Evolutionary conservation across 2,797 vertebrate genomes (phyloP), one percentile per base, ranked within the genome.

Genomic region (Periophthalmus magnuspinnatus): DNA sequence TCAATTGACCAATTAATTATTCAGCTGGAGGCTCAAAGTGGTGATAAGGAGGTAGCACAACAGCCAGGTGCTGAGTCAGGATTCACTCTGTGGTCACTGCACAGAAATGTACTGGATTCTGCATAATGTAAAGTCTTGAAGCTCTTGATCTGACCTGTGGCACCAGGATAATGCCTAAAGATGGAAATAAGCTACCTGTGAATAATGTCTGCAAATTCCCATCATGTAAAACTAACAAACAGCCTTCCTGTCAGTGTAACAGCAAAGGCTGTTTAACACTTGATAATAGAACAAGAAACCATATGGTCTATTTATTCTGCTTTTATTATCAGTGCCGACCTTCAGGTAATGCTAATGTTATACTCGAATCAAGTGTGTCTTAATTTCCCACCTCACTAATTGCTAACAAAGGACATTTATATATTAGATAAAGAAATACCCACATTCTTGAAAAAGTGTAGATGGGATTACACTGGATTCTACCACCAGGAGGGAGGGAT

Each of bases 1-100:
- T 77, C 65, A 69, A 76, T 89, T 72, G 54, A 47, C 47, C 1
- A 38, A 74, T 88, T n/a, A 76, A 86, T 85, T 70, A 89, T 90
- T 89, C 58, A 87, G 72, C 55, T 28, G 11, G 33, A 71, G n/a
- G 69, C 65, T 74, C 68, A 73, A 19, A 34, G 65, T 81, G 61
- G 74, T 6, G 5, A 73, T 58, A 41, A 68, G 48, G 63, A 70
- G 65, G 57, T 14, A 63, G 33, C 34, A 17, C 73, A 54, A 62
- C 41, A 55, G 56, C 32, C 47, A 28, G 32, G 9, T 72, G 80
- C 81, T 72, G 77, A 84, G 68, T 82, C 81, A 78, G 62, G 47
- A 79, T 61, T 57, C 54, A 73, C 69, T 69, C 28, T 28, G 28
- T 28, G 28, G 28, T 28, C 13, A 45, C 11, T 45, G 41, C 14